Conservation (phyloP, 2,113 vertebrate genomes). For the Muntiacus muntjak region DNA sequence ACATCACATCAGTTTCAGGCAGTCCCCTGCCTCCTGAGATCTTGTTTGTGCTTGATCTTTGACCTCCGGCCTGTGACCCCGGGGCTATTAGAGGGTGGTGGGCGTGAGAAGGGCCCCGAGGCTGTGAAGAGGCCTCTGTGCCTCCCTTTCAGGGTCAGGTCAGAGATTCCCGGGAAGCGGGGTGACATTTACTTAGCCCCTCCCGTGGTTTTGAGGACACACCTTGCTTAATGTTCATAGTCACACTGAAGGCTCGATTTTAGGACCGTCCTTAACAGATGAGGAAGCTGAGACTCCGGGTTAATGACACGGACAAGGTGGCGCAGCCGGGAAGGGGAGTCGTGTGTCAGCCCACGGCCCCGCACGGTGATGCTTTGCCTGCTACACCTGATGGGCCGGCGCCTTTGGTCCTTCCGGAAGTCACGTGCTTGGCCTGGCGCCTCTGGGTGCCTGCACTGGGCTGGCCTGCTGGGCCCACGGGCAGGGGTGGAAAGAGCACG, state of each 20-base stretch:
- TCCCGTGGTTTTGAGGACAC: neutral
- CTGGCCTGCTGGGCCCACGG: neutral
- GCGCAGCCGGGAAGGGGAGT: neutral
- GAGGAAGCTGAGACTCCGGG: neutral
- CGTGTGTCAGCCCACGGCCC: fast-evolving
- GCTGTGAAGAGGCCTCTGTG: neutral
- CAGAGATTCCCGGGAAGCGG: neutral
- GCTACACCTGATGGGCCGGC: neutral
- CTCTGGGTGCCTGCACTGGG: fast-evolving
- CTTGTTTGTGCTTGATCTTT: neutral
- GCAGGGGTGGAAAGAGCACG: neutral
- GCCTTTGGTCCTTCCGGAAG: neutral
- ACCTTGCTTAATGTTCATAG: neutral
- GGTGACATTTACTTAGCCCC: neutral
- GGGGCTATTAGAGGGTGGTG: neutral
- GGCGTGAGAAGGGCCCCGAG: neutral
- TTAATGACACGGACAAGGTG: neutral
- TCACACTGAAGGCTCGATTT: neutral
- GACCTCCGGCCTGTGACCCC: neutral
- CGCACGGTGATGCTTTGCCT: fast-evolving
- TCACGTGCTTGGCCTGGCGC: neutral
- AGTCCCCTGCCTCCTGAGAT: neutral
- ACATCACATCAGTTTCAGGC: neutral
- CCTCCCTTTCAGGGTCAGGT: neutral
- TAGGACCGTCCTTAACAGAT: neutral